Percentiles rank a stretch among this genome's conserved stretches.
phyloP scores from a whole-genome alignment of 2,797 vertebrate genomes.

The Melanotaenia nigrans region DNA sequence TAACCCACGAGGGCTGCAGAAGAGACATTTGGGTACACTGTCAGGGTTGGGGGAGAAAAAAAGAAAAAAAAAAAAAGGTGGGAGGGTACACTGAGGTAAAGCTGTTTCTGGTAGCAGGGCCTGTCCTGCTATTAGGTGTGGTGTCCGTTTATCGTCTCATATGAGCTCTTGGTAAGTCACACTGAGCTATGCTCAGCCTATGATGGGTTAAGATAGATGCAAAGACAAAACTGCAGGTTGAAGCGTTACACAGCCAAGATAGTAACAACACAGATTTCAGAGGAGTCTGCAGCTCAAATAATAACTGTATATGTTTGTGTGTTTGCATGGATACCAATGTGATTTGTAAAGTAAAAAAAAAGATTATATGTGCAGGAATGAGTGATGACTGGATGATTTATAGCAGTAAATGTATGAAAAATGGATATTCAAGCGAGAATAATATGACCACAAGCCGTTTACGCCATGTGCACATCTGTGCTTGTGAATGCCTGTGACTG shows the following conservation, averaged over 20 bases:
- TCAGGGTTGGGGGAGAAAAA: constrained; percentile 19
- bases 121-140: constrained; percentile 60
- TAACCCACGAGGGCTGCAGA: constrained; percentile 54
- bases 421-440: constrained; percentile 48
- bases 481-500: constrained; percentile 56
- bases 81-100: constrained; percentile 67
- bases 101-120: constrained; percentile 54
- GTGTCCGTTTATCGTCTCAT: constrained; percentile 60
- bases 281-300: constrained; percentile 43
- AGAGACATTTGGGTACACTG: constrained; percentile 45
- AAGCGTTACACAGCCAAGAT: constrained; percentile 47
- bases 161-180: constrained; percentile 16
- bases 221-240: constrained; percentile 41
- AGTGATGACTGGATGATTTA: constrained; percentile 69
- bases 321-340: constrained; percentile 43
- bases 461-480: constrained; percentile 68
- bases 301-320: constrained; percentile 40
- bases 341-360: constrained; percentile 29
- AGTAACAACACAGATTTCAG: constrained; percentile 41
- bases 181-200: constrained; percentile 57
- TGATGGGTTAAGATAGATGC: constrained; percentile 34
- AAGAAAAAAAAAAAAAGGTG: constrained; percentile 17
- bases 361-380: constrained; percentile 42
- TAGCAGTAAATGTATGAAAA: constrained; percentile 49
- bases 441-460: constrained; percentile 68